A percentile compares a stretch with the other conserved stretches of the same genome.
These are phyloP conservation scores for Xiphophorus maculatus DNA, from an alignment of 2,113 vertebrate species.

Conservation along the genomic window DNA sequence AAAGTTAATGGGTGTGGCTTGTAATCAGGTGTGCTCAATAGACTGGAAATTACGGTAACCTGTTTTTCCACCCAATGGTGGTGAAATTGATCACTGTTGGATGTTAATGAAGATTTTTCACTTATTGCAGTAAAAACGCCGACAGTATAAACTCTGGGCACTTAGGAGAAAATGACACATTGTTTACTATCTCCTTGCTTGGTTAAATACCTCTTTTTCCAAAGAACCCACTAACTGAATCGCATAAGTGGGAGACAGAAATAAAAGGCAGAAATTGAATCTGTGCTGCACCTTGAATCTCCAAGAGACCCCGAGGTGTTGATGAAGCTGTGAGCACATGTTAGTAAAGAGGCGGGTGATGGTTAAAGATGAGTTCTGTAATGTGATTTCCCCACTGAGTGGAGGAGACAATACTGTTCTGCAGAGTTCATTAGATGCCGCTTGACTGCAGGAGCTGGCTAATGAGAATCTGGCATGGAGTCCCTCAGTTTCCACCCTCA, in stretches of 20 bases:
- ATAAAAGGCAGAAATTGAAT: constrained; percentile 18
- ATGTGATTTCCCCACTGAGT: constrained; percentile 71
- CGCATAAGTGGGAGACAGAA: constrained; percentile 7
- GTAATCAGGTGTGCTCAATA: too few relatives aligned
- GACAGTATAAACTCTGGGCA: neutral
- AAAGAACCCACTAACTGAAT: neutral
- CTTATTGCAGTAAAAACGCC: neutral
- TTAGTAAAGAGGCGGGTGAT: constrained; percentile 41
- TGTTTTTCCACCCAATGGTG: too few relatives aligned
- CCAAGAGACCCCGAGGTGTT: constrained; percentile 46
- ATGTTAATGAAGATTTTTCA: neutral
- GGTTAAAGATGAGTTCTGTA: constrained; percentile 55
- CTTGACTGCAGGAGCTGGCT: constrained; percentile 51
- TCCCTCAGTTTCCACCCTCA: constrained; percentile 33
- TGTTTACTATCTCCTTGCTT: constrained; percentile 7
- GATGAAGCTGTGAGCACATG: constrained; percentile 56
- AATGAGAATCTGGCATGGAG: constrained; percentile 67
- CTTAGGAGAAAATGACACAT: neutral
- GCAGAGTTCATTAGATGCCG: constrained; percentile 73
- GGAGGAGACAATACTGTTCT: constrained; percentile 55
- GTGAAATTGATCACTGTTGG: too few relatives aligned
- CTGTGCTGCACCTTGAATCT: constrained; percentile 2
- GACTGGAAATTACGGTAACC: too few relatives aligned
- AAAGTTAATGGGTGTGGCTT: too few relatives aligned
- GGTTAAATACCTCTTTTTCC: neutral